Evolutionary conservation across 2,113 vertebrate genomes (phyloP).

Genomic region (Grallaria varia): DNA sequence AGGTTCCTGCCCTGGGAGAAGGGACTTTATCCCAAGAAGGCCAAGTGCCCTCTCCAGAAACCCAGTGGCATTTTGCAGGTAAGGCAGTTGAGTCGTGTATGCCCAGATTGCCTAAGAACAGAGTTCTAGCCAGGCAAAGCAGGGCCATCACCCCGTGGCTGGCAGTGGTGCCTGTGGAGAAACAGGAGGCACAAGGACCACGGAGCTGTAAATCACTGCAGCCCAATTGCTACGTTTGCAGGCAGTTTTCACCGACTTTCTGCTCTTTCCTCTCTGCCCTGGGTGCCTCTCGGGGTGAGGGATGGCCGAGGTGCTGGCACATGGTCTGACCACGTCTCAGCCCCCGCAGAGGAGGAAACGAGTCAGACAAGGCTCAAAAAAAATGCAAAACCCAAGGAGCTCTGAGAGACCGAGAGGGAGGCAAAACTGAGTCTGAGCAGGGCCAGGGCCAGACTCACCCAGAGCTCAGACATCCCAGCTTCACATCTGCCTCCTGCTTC

Average conservation of each 20-base stretch:
- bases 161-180: not conserved
- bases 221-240: rapidly evolving
- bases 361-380: not conserved
- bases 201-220: rapidly evolving
- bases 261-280: not conserved
- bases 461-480: not conserved
- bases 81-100: rapidly evolving
- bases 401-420: not conserved
- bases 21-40: not conserved
- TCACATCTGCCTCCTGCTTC: conserved; percentile 10
- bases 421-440: not conserved
- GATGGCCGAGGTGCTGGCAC: not conserved
- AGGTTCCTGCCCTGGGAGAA: not conserved
- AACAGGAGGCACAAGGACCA: not conserved
- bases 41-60: not conserved
- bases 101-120: not conserved
- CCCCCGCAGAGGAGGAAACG: rapidly evolving
- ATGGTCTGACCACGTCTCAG: rapidly evolving
- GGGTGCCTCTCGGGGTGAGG: not conserved
- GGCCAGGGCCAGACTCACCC: not conserved
- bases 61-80: not conserved
- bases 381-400: rapidly evolving
- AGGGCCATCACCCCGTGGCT: rapidly evolving
- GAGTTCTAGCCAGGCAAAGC: rapidly evolving
- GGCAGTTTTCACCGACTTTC: not conserved